phyloP scores from a whole-genome alignment of 1,140 invertebrate species.

The Pseudomyrmex flavicornis region DNA sequence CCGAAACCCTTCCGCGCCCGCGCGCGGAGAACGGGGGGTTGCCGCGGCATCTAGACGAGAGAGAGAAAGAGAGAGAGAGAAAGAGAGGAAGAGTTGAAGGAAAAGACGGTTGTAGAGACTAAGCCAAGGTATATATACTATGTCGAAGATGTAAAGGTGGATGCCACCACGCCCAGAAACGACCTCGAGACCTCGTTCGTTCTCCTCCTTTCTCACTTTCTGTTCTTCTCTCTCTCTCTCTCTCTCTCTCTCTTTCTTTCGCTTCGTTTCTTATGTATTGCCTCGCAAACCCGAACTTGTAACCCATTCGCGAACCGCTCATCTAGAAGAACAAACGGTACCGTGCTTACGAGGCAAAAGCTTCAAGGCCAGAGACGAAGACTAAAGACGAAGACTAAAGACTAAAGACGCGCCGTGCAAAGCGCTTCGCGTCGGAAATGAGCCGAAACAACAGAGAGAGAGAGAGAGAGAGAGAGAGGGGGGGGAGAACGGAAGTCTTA shows the following conservation, averaged over 20 bases:
- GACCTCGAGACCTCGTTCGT: conserved; percentile 77
- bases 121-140: conserved; percentile 53
- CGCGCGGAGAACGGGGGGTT: conserved; percentile 53
- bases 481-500: neutral
- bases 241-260: conserved; percentile 63
- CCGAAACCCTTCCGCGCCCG: conserved; percentile 66
- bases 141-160: conserved; percentile 74
- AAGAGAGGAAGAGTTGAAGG: conserved; percentile 63
- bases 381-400: neutral
- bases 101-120: conserved; percentile 70
- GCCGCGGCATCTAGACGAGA: conserved; percentile 56
- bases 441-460: neutral
- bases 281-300: conserved; percentile 61
- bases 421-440: neutral
- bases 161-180: conserved; percentile 80
- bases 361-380: conserved; percentile 1
- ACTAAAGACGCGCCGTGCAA: too few species aligned
- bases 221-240: conserved; percentile 21
- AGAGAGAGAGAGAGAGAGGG: too few species aligned
- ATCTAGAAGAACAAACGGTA: conserved; percentile 40
- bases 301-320: conserved; percentile 19
- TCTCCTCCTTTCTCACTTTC: conserved; percentile 46
- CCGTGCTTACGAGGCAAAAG: conserved; percentile 46
- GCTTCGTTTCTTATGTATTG: conserved; percentile 56
- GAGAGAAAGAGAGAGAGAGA: conserved; percentile 59